Evolutionary conservation across 1,140 invertebrate species (phyloP).

Genomic region (Schlechtendalia chinensis): DNA sequence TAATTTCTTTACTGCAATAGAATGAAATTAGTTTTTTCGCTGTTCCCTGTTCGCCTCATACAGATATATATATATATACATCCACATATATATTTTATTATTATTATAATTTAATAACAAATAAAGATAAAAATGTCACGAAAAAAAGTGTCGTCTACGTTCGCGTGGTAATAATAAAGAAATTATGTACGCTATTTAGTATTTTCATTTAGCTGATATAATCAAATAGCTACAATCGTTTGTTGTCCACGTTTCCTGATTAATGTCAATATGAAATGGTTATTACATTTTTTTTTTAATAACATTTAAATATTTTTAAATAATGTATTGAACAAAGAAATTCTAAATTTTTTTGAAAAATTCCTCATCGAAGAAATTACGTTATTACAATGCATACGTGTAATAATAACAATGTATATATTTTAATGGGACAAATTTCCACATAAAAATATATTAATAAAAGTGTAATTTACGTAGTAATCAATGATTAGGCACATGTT

Average conservation of each 20-base stretch:
- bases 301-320: too few species aligned
- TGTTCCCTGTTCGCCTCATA: too few species aligned
- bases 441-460: too few species aligned
- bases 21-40: slow-evolving; percentile 40
- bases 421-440: too few species aligned
- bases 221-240: neutral
- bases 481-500: too few species aligned
- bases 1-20: slow-evolving; percentile 43
- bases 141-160: neutral
- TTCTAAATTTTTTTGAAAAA: too few species aligned
- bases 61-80: too few species aligned
- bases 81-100: slow-evolving; percentile 8
- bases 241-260: neutral
- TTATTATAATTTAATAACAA: slow-evolving; percentile 29
- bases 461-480: too few species aligned
- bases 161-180: slow-evolving; percentile 1
- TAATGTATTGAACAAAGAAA: too few species aligned
- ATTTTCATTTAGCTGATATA: neutral
- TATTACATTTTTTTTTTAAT: neutral
- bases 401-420: too few species aligned
- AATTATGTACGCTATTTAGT: slow-evolving; percentile 32
- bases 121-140: slow-evolving; percentile 1
- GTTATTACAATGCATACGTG: too few species aligned
- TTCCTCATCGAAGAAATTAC: too few species aligned
- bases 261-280: neutral